Evolutionary conservation across 2,888 invertebrate species (phyloP), one percentile per base, ranked within the genome.

Genomic region (Oligia latruncula): DNA sequence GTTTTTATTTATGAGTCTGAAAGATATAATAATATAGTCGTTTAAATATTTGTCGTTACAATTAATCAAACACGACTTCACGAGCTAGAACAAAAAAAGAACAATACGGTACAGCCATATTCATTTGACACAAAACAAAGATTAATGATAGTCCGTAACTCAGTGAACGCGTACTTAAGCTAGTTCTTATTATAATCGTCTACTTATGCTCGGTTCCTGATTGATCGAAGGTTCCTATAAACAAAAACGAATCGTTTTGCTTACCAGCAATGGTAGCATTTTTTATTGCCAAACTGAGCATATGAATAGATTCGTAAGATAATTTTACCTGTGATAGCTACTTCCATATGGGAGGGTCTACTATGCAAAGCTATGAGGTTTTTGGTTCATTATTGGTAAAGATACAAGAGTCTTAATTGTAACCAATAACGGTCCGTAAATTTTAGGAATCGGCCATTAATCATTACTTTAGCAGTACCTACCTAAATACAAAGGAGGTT

Each of bases 91-190:
- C n/a, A 52, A 72, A 77, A 78, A 64, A 64, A 60, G 3, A 58
- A 35, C n/a, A n/a, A 29, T 15, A 58, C 9, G 8, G 8, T 13
- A 60, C 43, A 23, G 49, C n/a, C 43, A 2, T 71, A 40, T 13
- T 35, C 1, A 20, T 23, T 64, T 70, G 72, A 72, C 80, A 62
- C n/a, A 73, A 40, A 55, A 73, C 74, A 29, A 70, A 75, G 67
- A 84, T 80, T 72, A 70, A 84, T 83, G 80, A 65, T n/a, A 23
- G 20, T 35, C n/a, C 60, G 35, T 73, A 83, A 65, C 52, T 73
- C 40, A 65, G 60, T 64, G 17, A 46, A 66, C 68, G 35, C n/a
- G n/a, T 68, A 52, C 15, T 4, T 40, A 60, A 8, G 17, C 35
- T 5, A 62, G 5, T 52, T 52, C 52, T 23, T 52, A 70, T 35